Evolutionary conservation across 2,113 vertebrate species (phyloP).

Genomic region (Pteruthius melanotis): DNA sequence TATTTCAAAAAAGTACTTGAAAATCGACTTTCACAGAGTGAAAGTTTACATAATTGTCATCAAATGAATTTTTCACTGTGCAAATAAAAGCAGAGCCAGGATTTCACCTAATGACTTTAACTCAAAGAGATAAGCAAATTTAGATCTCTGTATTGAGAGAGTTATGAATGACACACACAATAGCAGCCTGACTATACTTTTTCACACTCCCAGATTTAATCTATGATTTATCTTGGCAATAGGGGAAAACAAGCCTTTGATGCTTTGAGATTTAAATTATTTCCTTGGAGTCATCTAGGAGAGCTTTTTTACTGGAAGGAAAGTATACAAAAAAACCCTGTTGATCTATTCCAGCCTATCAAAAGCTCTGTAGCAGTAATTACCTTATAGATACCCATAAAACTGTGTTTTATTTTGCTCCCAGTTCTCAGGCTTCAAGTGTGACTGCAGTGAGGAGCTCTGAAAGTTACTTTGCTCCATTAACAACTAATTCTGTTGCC

Average conservation of each 20-base stretch:
- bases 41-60: not conserved
- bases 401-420: not conserved
- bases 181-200: not conserved
- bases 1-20: not conserved
- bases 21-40: not conserved
- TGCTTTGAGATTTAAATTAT: conserved; percentile 55
- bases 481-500: not conserved
- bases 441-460: not conserved
- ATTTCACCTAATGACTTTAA: conserved; percentile 9
- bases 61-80: not conserved
- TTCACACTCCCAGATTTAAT: conserved; percentile 42
- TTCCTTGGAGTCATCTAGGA: conserved; percentile 10
- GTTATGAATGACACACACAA: not conserved
- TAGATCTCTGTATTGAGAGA: not conserved
- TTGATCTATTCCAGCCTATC: not conserved
- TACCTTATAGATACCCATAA: not conserved
- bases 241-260: conserved; percentile 13
- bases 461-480: not conserved
- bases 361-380: not conserved
- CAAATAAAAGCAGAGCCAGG: not conserved
- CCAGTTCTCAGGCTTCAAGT: not conserved
- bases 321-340: not conserved
- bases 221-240: conserved; percentile 10
- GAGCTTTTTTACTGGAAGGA: conserved; percentile 17
- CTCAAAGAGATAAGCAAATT: not conserved